Evolutionary conservation across 2,888 invertebrate genomes (phyloP).

Genomic region (Brachyptera putata): DNA sequence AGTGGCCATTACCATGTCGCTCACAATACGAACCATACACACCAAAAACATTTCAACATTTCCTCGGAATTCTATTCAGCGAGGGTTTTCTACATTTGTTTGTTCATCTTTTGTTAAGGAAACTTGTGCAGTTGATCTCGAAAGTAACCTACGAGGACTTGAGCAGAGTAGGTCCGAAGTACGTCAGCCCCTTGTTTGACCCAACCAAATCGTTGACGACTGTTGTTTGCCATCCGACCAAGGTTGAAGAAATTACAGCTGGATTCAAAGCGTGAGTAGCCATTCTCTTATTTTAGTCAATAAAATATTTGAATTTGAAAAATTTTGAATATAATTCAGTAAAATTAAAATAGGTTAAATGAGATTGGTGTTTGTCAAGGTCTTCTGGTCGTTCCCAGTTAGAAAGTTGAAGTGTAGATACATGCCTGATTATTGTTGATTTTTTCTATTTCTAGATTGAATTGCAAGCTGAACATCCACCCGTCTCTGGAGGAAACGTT

Average conservation of each 20-base stretch:
- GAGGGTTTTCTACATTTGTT: too few relatives aligned
- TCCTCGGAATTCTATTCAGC: too few relatives aligned
- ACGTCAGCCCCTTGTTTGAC: slow-evolving; percentile 66
- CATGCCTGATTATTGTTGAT: too few relatives aligned
- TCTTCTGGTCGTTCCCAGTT: too few relatives aligned
- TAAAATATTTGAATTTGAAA: too few relatives aligned
- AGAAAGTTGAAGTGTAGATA: too few relatives aligned
- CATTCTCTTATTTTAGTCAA: too few relatives aligned
- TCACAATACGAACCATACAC: too few relatives aligned
- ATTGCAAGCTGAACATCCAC: slow-evolving; percentile 53
- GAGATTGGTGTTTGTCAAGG: background rate
- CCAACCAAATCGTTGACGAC: slow-evolving; percentile 57
- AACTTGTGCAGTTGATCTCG: slow-evolving; percentile 60
- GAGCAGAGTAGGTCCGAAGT: slow-evolving; percentile 63
- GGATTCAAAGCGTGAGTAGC: slow-evolving; percentile 63
- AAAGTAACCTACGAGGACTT: slow-evolving; percentile 61
- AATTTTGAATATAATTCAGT: too few relatives aligned
- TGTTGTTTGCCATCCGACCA: slow-evolving; percentile 72
- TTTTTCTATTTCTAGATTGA: slow-evolving; percentile 59
- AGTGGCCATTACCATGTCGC: too few relatives aligned
- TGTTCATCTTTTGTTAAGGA: too few relatives aligned
- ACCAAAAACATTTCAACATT: too few relatives aligned
- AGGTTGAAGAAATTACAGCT: slow-evolving; percentile 60
- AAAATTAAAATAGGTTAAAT: background rate
- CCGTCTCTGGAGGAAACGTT: slow-evolving; percentile 61